Evolutionary conservation across 2,113 vertebrate species (phyloP).

Genomic region (Eptesicus fuscus): DNA sequence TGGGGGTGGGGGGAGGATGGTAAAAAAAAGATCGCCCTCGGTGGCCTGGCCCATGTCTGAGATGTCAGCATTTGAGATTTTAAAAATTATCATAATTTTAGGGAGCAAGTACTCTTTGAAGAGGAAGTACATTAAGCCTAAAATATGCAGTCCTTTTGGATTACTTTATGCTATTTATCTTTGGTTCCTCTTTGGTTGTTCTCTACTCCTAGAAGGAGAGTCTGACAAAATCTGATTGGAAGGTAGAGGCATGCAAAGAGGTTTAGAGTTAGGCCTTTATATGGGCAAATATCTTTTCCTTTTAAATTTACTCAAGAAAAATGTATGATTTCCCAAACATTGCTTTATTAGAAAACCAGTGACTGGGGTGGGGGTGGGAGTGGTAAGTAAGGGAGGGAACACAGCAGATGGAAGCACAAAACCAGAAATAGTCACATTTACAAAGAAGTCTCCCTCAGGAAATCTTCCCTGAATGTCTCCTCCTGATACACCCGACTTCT

Average conservation of each 20-base stretch:
- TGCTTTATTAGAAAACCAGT: conserved; percentile 23
- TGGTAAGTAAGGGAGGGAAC: background rate
- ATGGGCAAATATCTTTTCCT: background rate
- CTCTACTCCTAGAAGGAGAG: background rate
- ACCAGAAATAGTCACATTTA: conserved; percentile 7
- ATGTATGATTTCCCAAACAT: conserved; percentile 12
- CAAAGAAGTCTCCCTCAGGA: background rate
- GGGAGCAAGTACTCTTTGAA: background rate
- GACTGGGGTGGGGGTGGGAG: background rate
- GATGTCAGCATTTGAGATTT: background rate
- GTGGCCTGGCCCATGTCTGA: background rate
- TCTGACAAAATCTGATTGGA: background rate
- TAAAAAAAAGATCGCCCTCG: background rate
- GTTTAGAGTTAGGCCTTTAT: background rate
- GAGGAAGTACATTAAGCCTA: background rate
- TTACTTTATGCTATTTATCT: background rate
- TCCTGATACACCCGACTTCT: background rate
- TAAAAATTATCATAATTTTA: background rate
- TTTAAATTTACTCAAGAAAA: background rate
- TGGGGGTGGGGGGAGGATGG: background rate
- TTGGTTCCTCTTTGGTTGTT: background rate
- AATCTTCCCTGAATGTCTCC: background rate
- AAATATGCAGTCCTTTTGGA: background rate
- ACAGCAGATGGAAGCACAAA: conserved; percentile 32
- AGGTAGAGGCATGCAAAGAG: background rate